These are phyloP conservation scores for Medauroidea extradentata DNA, from an alignment of 1,140 invertebrate genomes.

Conservation along the genomic window DNA sequence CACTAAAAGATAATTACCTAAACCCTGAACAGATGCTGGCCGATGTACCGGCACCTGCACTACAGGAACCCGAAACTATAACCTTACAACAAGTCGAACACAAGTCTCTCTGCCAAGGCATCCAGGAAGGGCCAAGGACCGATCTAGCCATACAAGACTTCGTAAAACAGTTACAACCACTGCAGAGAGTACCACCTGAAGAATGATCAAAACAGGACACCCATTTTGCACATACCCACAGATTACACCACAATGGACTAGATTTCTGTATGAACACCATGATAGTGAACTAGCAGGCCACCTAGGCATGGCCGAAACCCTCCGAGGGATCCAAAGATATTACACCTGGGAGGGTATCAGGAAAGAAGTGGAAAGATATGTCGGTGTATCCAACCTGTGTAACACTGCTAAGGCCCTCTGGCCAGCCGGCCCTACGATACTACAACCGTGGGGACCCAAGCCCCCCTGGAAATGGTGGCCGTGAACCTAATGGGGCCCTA, in stretches of 20 bases:
- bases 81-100: no score
- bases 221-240: neutral
- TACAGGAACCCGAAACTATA: no score
- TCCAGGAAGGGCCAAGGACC: no score
- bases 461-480: conserved; percentile 18
- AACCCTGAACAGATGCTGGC: no score
- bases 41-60: no score
- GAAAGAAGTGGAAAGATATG: no score
- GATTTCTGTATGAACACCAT: conserved; percentile 16
- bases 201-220: no score
- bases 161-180: no score
- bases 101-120: no score
- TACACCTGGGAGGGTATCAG: no score
- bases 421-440: neutral
- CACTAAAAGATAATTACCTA: no score
- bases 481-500: conserved; percentile 25
- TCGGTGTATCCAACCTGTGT: conserved; percentile 9
- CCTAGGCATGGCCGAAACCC: conserved; percentile 22
- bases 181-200: no score
- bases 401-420: conserved; percentile 12
- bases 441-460: neutral
- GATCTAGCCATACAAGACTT: neutral
- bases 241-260: neutral
- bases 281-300: conserved; percentile 21
- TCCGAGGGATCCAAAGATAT: conserved; percentile 7